These are phyloP conservation scores for Eilema griseolum DNA, from an alignment of 2,888 invertebrate genomes.

Conservation along the genomic window DNA sequence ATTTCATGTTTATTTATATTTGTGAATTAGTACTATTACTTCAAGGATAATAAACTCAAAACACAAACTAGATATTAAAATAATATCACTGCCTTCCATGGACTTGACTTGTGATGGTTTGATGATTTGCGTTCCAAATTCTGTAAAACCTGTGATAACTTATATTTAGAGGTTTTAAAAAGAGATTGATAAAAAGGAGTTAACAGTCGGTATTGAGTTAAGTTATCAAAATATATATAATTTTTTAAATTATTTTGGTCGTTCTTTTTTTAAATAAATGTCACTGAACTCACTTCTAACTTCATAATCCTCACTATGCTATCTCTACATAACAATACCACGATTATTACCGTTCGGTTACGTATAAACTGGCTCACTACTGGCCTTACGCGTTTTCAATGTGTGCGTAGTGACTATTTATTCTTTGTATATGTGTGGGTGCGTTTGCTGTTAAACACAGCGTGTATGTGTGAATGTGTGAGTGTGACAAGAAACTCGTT, in stretches of 20 bases:
- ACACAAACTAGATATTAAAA: background rate
- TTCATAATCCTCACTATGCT: slow-evolving; percentile 52
- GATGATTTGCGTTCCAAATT: background rate
- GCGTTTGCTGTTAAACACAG: slow-evolving; percentile 61
- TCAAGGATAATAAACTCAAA: background rate
- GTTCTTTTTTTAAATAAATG: background rate
- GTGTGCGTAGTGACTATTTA: slow-evolving; percentile 63
- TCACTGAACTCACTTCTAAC: background rate
- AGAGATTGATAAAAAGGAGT: background rate
- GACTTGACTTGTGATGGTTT: too few species aligned
- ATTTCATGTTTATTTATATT: background rate
- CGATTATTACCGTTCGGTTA: slow-evolving; percentile 85
- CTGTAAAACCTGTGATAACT: background rate
- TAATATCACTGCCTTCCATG: background rate
- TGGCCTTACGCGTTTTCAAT: slow-evolving; percentile 76
- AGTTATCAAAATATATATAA: too few species aligned
- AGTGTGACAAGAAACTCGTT: slow-evolving; percentile 54
- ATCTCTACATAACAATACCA: slow-evolving; percentile 77
- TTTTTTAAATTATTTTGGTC: too few species aligned
- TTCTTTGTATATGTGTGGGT: slow-evolving; percentile 30
- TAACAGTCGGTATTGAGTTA: background rate
- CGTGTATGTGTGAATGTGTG: slow-evolving; percentile 43
- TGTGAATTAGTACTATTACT: background rate
- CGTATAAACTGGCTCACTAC: slow-evolving; percentile 83
- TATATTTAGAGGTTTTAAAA: background rate